phyloP scores from a whole-genome alignment of 2,797 vertebrate genomes.

The Oophaga sylvatica region DNA sequence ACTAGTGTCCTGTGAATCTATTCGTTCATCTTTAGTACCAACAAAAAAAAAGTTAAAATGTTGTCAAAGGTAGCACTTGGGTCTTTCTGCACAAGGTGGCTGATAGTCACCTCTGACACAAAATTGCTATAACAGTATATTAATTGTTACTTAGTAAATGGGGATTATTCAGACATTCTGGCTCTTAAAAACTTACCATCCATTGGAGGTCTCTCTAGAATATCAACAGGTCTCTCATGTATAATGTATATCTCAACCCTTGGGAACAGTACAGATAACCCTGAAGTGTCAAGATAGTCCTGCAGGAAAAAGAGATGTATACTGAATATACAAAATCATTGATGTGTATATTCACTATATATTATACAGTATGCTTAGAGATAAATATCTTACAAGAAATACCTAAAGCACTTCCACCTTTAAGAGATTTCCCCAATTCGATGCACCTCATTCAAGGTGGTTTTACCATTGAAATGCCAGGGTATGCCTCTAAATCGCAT shows the following conservation, averaged over 20 bases:
- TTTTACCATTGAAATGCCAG: neutral
- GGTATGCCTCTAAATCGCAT: neutral
- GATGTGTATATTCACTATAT: neutral
- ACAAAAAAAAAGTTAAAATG: no score
- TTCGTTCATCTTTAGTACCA: no score
- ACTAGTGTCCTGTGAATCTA: no score
- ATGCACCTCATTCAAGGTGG: no score
- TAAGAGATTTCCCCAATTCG: neutral
- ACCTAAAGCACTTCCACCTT: neutral
- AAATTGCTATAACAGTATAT: no score
- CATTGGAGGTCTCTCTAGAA: conserved; percentile 79
- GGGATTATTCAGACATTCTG: neutral
- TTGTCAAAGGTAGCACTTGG: no score
- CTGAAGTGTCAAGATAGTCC: conserved; percentile 82
- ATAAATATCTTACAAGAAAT: neutral
- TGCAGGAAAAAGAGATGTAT: conserved; percentile 58
- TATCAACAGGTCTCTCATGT: conserved; percentile 81
- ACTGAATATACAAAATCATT: neutral
- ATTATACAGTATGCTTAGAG: neutral
- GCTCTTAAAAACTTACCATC: conserved; percentile 73
- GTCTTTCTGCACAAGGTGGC: no score
- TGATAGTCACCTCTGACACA: no score
- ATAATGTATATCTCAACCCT: conserved; percentile 85
- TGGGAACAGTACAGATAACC: conserved; percentile 80
- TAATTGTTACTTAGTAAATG: no score